These are phyloP conservation scores for Pangasius mekongensis DNA, from an alignment of 2,797 vertebrate genomes.

Conservation along the genomic window DNA sequence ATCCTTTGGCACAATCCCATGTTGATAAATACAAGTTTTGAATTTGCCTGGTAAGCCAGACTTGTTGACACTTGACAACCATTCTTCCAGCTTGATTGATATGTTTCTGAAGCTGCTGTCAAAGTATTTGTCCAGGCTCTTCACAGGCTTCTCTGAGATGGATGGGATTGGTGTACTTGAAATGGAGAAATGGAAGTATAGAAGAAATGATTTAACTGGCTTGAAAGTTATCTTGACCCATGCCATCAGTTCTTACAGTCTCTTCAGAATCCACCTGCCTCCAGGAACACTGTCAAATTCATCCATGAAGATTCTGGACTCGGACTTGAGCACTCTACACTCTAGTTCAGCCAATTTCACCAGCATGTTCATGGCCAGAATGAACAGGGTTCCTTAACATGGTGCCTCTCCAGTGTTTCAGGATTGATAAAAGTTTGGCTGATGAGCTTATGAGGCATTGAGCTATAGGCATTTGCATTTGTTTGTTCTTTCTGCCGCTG, in stretches of 20 bases:
- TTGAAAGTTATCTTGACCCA: not conserved
- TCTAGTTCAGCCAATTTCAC: not conserved
- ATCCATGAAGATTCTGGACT: not conserved
- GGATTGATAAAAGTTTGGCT: too few relatives aligned
- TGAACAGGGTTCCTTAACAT: not conserved
- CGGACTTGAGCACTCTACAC: not conserved
- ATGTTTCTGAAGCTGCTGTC: not conserved
- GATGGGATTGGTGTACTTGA: not conserved
- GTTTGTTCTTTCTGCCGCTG: not conserved
- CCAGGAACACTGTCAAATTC: not conserved
- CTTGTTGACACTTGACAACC: not conserved
- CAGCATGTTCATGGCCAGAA: not conserved
- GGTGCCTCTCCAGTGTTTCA: too few relatives aligned
- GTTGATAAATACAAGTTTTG: not conserved
- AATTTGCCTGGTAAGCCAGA: not conserved
- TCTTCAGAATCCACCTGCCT: not conserved
- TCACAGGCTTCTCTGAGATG: not conserved
- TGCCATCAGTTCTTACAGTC: not conserved
- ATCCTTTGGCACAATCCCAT: not conserved
- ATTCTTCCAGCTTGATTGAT: not conserved
- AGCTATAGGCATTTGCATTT: too few relatives aligned
- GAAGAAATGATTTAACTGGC: not conserved
- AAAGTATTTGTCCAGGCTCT: not conserved
- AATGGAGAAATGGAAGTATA: not conserved
- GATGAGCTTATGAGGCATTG: too few relatives aligned